Conservation (phyloP, 2,888 invertebrate genomes). For the Stegophylla sp. region DNA sequence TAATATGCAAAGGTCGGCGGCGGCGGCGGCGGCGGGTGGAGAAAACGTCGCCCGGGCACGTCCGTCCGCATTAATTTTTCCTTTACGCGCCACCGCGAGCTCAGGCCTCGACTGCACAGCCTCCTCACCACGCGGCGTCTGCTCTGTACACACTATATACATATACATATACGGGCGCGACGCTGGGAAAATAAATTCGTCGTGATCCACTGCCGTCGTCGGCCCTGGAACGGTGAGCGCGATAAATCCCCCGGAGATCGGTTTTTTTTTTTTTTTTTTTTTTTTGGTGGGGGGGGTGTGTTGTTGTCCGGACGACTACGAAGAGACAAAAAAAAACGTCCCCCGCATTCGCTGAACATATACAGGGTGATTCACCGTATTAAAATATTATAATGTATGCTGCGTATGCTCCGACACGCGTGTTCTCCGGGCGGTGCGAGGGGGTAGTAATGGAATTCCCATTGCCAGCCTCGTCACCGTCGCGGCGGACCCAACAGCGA, state of each 20-base stretch:
- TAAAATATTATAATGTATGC: no score
- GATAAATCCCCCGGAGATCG: constrained; percentile 10
- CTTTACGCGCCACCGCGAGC: neutral
- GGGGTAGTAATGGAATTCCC: no score
- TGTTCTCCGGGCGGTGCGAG: no score
- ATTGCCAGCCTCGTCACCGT: no score
- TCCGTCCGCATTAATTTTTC: constrained; percentile 45
- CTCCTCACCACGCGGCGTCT: neutral
- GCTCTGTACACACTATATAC: neutral
- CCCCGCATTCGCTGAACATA: no score
- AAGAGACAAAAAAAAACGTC: neutral
- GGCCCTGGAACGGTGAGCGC: neutral
- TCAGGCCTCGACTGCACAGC: neutral
- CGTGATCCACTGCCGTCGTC: constrained; percentile 6
- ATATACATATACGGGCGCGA: neutral
- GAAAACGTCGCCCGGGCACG: constrained; percentile 21
- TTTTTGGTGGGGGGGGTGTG: neutral
- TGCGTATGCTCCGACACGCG: no score
- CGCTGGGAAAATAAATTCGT: neutral
- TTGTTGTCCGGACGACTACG: neutral
- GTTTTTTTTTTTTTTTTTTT: no score
- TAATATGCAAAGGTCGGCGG: constrained; percentile 8
- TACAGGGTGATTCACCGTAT: no score
- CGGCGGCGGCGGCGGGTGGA: no score
- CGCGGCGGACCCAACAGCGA: no score